Conservation (phyloP, 2,888 invertebrate species). For the Calliopum simillimum region DNA sequence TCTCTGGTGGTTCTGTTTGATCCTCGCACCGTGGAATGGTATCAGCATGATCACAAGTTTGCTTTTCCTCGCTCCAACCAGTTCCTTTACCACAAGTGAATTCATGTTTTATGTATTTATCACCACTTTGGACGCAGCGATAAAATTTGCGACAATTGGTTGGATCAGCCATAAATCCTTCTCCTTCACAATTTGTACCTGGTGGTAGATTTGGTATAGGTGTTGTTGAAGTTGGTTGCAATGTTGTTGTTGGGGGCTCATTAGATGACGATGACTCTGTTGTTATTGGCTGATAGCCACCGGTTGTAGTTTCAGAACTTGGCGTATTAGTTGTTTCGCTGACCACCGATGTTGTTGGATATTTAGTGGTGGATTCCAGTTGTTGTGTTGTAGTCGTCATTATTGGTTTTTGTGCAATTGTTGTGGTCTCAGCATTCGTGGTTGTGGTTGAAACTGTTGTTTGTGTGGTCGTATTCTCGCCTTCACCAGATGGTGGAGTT, state of each 20-base stretch:
- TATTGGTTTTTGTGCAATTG: constrained; percentile 6
- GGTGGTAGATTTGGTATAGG: constrained; percentile 58
- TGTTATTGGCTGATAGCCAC: constrained; percentile 29
- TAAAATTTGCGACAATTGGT: constrained; percentile 73
- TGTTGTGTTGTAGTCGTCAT: constrained; percentile 36
- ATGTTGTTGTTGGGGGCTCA: constrained; percentile 49
- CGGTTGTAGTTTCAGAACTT: constrained; percentile 34
- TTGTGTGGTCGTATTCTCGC: constrained; percentile 18
- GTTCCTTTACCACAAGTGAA: constrained; percentile 76
- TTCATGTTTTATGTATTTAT: constrained; percentile 65
- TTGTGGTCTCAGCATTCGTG: constrained; percentile 19
- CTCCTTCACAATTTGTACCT: constrained; percentile 68
- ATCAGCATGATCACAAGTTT: constrained; percentile 72
- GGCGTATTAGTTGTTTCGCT: constrained; percentile 29
- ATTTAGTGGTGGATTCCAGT: constrained; percentile 34
- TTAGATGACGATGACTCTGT: constrained; percentile 40
- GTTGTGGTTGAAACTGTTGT: constrained; percentile 18
- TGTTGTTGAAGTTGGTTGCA: constrained; percentile 49
- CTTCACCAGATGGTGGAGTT: constrained; percentile 19
- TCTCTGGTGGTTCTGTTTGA: constrained; percentile 47
- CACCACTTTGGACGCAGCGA: constrained; percentile 70
- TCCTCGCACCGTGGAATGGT: constrained; percentile 60
- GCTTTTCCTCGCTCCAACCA: constrained; percentile 75
- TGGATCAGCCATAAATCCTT: constrained; percentile 75
- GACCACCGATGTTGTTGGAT: constrained; percentile 32